These are phyloP conservation scores for Drosophila truncata DNA, from an alignment of 1,140 invertebrate genomes.

Conservation along the genomic window DNA sequence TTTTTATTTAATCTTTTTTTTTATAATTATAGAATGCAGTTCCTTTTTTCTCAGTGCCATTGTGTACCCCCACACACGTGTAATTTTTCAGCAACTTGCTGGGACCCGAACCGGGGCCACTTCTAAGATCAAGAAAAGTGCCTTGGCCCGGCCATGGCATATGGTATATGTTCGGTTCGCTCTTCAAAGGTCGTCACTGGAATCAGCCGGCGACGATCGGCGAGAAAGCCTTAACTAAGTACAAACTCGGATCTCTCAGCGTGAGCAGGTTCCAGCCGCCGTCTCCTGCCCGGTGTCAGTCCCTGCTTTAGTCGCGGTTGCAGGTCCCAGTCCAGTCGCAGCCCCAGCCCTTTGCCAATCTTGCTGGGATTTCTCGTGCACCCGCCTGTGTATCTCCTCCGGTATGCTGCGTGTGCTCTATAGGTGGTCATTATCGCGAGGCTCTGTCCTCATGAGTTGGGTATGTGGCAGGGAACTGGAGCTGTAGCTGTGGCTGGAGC, in stretches of 20 bases:
- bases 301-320: constrained; percentile 7
- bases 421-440: constrained; percentile 83
- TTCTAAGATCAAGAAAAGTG: constrained; percentile 82
- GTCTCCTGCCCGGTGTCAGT: constrained; percentile 13
- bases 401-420: constrained; percentile 69
- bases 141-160: constrained; percentile 31
- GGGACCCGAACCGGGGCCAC: constrained; percentile 34
- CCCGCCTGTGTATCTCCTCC: constrained; percentile 41
- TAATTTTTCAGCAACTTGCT: constrained; percentile 45
- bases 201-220: constrained; percentile 70
- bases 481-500: neutral
- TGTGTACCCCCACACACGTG: constrained; percentile 25
- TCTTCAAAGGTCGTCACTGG: constrained; percentile 69
- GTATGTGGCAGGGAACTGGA: constrained; percentile 14
- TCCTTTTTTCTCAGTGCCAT: neutral
- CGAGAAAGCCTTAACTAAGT: constrained; percentile 58
- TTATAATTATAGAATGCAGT: accelerated
- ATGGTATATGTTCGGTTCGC: constrained; percentile 50
- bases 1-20: neutral
- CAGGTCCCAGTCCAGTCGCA: constrained; percentile 34
- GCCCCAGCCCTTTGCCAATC: constrained; percentile 48
- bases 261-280: constrained; percentile 56
- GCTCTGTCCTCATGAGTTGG: constrained; percentile 49
- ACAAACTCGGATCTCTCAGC: constrained; percentile 63
- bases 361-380: constrained; percentile 53